Conservation (phyloP, 2,113 vertebrate species). For the Corvus cornix region DNA sequence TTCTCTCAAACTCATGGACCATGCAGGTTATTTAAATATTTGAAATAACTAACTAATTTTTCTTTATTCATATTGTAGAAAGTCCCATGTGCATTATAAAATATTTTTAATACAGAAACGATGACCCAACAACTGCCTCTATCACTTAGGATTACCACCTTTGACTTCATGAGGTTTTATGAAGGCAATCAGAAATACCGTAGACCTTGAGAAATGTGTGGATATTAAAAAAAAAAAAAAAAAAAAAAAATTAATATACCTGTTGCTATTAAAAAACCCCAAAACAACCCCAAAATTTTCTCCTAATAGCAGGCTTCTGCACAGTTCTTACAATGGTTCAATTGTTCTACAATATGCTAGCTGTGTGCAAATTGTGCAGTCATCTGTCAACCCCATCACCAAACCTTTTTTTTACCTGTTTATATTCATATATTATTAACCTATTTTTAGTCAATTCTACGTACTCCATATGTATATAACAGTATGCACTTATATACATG, state of each 20-base stretch:
- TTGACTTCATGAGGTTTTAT: neutral
- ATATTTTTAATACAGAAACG: neutral
- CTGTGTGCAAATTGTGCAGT: neutral
- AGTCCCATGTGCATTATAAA: neutral
- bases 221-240: neutral
- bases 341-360: neutral
- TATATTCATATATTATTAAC: neutral
- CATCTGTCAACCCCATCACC: neutral
- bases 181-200: neutral
- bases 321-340: neutral
- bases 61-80: neutral
- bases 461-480: neutral
- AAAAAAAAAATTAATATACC: neutral
- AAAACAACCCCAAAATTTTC: neutral
- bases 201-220: neutral
- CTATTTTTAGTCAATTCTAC: neutral
- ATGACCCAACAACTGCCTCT: neutral
- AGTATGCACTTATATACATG: neutral
- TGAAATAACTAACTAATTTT: neutral
- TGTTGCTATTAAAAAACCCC: fast-evolving
- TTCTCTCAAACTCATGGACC: neutral
- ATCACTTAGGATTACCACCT: neutral
- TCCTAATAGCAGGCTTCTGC: neutral
- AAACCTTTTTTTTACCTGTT: neutral
- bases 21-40: neutral